phyloP scores from a whole-genome alignment of 2,797 vertebrate species.

The Rhodeus uyekii region DNA sequence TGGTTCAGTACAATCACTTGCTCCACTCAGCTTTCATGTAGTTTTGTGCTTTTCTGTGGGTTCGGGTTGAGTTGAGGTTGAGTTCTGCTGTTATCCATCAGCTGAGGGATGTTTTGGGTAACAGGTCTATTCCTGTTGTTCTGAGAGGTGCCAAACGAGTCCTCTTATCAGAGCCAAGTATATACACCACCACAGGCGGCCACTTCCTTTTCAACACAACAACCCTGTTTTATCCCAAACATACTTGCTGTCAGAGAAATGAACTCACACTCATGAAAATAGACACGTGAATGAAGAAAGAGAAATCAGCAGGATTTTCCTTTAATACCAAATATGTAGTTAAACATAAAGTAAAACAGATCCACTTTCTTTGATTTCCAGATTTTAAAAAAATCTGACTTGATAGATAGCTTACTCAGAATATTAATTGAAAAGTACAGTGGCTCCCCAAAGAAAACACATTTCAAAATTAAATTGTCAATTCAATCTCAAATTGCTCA shows the following conservation, averaged over 20 bases:
- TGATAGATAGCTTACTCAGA: background rate
- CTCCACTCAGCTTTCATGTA: background rate
- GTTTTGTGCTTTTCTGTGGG: background rate
- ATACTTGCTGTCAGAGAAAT: conserved; percentile 43
- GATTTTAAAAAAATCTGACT: background rate
- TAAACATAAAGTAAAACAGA: background rate
- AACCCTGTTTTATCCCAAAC: conserved; percentile 48
- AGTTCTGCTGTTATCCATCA: conserved; percentile 10
- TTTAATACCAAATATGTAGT: background rate
- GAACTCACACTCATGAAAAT: background rate
- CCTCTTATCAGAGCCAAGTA: conserved; percentile 84
- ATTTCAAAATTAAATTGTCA: background rate
- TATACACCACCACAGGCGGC: conserved; percentile 73
- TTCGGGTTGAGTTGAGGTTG: conserved; percentile 8
- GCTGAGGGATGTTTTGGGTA: conserved; percentile 73
- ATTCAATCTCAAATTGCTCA: background rate
- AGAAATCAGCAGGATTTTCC: background rate
- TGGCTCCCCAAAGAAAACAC: background rate
- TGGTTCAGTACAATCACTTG: no score
- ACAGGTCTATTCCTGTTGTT: conserved; percentile 83
- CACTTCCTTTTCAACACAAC: conserved; percentile 70
- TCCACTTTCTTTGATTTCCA: background rate
- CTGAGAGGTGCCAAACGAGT: conserved; percentile 81
- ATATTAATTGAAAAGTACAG: background rate
- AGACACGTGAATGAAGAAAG: background rate